Base-by-base conservation (phyloP, 2,113 vertebrate species). In the Malurus melanocephalus region DNA sequence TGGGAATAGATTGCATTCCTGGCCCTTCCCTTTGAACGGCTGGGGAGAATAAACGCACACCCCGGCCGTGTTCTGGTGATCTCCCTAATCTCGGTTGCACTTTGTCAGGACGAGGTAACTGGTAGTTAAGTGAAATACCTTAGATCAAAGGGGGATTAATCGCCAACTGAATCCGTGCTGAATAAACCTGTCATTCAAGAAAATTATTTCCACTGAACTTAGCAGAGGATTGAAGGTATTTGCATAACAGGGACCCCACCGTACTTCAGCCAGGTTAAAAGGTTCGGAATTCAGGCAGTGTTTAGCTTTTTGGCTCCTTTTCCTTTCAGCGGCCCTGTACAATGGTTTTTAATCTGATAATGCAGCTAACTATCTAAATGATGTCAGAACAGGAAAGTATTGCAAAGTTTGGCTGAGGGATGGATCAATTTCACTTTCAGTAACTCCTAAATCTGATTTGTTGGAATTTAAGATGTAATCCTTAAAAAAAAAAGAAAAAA, bases 91-190 rank as follows among this genome's bases (percentile, higher is more conserved):
- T 98, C 94, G 94, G 97, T 96, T 98, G 98, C 97, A 98, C 98
- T 98, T 97, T 98, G 98, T 98, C 97, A 98, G 97, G 97, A 97
- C 95, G 97, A 97, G 97, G 98, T 98, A 98, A 98, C 98, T 97
- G 98, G 96, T 98, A 97, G 97, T 98, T 98, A 98, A 98, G 97
- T 97, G 97, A 98, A 98, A 98, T 98, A 98, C 97, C 98, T 97
- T 98, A 98, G 98, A 98, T 98, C 98, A 98, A 98, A 98, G 98
- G 97, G 96, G 98, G 98, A 98, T 98, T 98, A 98, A 98, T 98
- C 97, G 96, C 97, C 97, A 97, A 97, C 97, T 96, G 97, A 98
- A 98, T 98, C 97, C 97, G 93, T 59, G 96, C 97, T 98, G 98
- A 98, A 98, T 98, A 98, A 98, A 98, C 98, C 98, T 98, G 98